Evolutionary conservation across 35 echinoderm and acorn worm species (phyloP).

Genomic region (Diadema setosum): DNA sequence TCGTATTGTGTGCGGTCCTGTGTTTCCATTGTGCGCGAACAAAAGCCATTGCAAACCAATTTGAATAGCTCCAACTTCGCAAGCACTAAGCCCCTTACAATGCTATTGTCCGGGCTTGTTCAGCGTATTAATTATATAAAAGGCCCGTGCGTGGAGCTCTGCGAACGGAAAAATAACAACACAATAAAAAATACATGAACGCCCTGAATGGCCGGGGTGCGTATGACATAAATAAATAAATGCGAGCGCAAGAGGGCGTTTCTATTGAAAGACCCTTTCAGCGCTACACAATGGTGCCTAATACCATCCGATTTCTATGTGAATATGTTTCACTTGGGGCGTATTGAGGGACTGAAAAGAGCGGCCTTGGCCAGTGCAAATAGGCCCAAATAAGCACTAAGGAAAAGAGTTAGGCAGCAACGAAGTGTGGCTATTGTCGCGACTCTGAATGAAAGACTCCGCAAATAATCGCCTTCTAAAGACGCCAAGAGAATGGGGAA

Average conservation of each 20-base stretch:
- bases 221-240: constrained; percentile 34
- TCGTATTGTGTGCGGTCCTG: neutral
- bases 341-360: neutral
- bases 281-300: neutral
- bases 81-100: constrained; percentile 11
- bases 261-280: neutral
- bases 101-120: constrained; percentile 8
- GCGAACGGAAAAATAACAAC: constrained; percentile 23
- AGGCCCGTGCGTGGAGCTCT: neutral
- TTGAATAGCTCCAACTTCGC: constrained; percentile 22
- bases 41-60: neutral
- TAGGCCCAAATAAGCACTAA: neutral
- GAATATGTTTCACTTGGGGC: neutral
- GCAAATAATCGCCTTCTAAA: neutral
- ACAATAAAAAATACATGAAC: constrained; percentile 29
- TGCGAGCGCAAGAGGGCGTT: constrained; percentile 22
- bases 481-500: neutral
- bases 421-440: neutral
- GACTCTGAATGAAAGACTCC: neutral
- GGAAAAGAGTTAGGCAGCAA: neutral
- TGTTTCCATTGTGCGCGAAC: neutral
- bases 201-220: neutral
- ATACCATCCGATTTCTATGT: constrained; percentile 7
- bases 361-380: constrained; percentile 9
- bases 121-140: constrained; percentile 34